Percentiles rank a stretch among this genome's conserved stretches.
phyloP scores from a whole-genome alignment of 2,113 vertebrate genomes.

The Lamprologus tigripictilis region DNA sequence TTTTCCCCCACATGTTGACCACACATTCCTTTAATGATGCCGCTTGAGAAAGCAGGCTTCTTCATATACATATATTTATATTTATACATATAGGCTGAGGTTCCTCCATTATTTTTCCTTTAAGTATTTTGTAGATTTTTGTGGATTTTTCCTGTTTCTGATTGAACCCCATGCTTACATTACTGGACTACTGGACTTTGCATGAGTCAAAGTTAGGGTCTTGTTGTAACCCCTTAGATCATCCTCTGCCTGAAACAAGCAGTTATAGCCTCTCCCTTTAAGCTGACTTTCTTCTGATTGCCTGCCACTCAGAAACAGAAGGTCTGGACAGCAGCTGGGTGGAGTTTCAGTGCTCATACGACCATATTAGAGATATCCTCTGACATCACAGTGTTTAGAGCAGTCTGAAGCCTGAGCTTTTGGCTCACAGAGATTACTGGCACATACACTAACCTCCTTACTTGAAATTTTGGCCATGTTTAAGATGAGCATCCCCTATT shows the following conservation, averaged over 20 bases:
- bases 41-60: neutral
- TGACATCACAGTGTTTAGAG: neutral
- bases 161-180: neutral
- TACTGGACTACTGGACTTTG: neutral
- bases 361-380: neutral
- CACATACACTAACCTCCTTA: neutral
- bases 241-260: neutral
- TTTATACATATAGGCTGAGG: neutral
- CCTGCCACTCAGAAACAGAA: neutral
- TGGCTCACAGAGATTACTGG: neutral
- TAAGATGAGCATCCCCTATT: neutral
- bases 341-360: neutral
- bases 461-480: neutral
- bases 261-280: neutral
- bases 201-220: neutral
- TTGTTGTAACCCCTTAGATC: neutral
- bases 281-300: neutral
- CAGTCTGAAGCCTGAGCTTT: neutral
- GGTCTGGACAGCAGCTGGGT: neutral
- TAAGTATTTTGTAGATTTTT: neutral
- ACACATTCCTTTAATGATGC: neutral
- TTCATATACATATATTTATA: neutral
- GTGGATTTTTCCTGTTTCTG: neutral
- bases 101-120: neutral
- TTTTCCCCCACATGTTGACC: neutral